These are phyloP conservation scores for Sebastes itinus DNA, from an alignment of 2,797 vertebrate genomes.

Conservation along the genomic window DNA sequence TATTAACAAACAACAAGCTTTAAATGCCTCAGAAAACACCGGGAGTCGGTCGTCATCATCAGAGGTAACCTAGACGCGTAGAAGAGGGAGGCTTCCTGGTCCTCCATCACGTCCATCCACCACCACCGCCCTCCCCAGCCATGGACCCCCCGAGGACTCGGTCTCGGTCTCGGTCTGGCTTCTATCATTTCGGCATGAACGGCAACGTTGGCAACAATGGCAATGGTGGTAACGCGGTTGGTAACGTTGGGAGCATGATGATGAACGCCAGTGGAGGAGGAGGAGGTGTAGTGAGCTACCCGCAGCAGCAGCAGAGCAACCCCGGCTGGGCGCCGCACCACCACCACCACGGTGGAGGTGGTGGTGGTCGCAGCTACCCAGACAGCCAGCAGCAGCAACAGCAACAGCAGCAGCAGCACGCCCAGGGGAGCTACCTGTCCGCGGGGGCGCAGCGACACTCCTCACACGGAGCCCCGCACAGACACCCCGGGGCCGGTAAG, in stretches of 20 bases:
- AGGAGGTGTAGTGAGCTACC: constrained; percentile 59
- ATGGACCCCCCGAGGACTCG: constrained; percentile 86
- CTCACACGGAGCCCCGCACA: constrained; percentile 70
- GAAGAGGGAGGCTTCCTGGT: constrained; percentile 60
- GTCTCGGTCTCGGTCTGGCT: constrained; percentile 83
- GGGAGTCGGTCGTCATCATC: constrained; percentile 45
- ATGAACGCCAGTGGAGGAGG: constrained; percentile 75
- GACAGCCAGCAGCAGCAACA: constrained; percentile 80
- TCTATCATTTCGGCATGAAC: constrained; percentile 82
- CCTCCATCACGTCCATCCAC: constrained; percentile 61
- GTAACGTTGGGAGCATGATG: constrained; percentile 64
- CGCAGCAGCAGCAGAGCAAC: constrained; percentile 78
- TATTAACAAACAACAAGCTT: constrained; percentile 20
- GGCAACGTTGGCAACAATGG: constrained; percentile 64
- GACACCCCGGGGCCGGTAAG: constrained; percentile 83
- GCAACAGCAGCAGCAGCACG: constrained; percentile 63
- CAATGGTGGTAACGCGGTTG: constrained; percentile 52
- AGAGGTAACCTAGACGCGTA: constrained; percentile 49
- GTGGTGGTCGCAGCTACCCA: constrained; percentile 73
- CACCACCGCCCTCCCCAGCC: constrained; percentile 46
- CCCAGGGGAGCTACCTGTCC: constrained; percentile 77
- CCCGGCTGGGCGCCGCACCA: constrained; percentile 77
- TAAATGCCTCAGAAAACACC: constrained; percentile 63
- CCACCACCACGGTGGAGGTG: not conserved
- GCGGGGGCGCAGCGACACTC: constrained; percentile 77